Conservation (phyloP, 1,140 invertebrate species). For the Conus ventricosus region DNA sequence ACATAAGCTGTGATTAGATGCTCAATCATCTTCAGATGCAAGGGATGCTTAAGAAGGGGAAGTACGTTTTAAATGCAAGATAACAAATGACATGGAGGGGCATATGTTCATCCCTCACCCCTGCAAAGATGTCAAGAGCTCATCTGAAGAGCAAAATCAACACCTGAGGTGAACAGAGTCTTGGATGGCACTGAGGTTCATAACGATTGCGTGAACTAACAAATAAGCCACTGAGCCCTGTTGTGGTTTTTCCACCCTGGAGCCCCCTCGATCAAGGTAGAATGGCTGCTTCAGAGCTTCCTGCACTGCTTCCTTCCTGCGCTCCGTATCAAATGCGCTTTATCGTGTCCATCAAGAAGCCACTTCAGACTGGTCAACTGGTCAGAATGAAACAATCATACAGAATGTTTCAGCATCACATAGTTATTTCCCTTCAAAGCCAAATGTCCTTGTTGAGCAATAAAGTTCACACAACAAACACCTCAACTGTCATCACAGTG, state of each 20-base stretch:
- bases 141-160: conserved; percentile 67
- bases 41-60: too few relatives aligned
- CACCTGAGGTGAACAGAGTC: conserved; percentile 49
- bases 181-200: conserved; percentile 13
- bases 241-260: conserved; percentile 70
- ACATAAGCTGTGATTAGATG: too few relatives aligned
- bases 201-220: conserved; percentile 59
- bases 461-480: too few relatives aligned
- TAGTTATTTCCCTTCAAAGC: too few relatives aligned
- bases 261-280: conserved; percentile 64
- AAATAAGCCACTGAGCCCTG: conserved; percentile 56
- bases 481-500: too few relatives aligned
- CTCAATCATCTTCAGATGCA: too few relatives aligned
- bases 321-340: conserved; percentile 46
- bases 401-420: background rate
- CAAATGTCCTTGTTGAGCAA: too few relatives aligned
- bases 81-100: too few relatives aligned
- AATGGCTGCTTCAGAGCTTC: conserved; percentile 58
- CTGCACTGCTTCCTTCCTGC: conserved; percentile 58
- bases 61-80: too few relatives aligned
- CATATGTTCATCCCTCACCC: conserved; percentile 44
- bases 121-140: conserved; percentile 64
- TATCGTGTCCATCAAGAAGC: conserved; percentile 36
- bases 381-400: conserved; percentile 24
- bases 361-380: conserved; percentile 57